Evolutionary conservation across 2,113 vertebrate species (phyloP), one percentile per base, ranked within the genome.

Genomic region (Engraulis encrasicolus): DNA sequence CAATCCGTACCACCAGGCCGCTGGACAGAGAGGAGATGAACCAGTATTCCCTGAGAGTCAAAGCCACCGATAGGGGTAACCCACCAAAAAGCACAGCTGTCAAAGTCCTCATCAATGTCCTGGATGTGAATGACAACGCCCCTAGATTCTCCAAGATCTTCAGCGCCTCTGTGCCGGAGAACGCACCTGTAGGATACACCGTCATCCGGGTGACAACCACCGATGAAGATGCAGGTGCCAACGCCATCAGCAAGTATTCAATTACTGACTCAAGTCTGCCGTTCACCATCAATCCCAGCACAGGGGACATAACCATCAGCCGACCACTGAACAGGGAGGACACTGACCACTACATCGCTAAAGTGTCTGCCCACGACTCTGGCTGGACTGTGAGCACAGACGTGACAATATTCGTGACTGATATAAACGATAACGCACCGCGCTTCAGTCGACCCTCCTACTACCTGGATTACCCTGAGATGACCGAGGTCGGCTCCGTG

Each of bases 311-410:
- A 79, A 96, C 96, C 12, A 93, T 99, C 15, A 99, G 96, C 82
- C 93, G 98, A 78, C 96, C 96, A 0, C 93, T 99, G n/a, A 97
- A 99, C 80, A 94, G 98, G 89, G 98, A 99, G 89, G 97, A 99
- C 86, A 97, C 92, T 0, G 95, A 97, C 80, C 96, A 96, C 74
- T 99, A 99, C 90, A 96, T 97, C 12, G 96, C 98, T 85, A 96
- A 95, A 86, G 96, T 99, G 48, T 97, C 97, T 2, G 98, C 98
- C 0, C 98, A 98, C 6, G 98, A 99, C 92, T 99, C 97, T 0
- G 98, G 98, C 1, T 99, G 98, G 98, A 99, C 98, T 0, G 98
- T 99, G 4, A 99, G 97, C 92, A 99, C 98, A 0, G 98, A 99
- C 4, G 97, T 99, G 85, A 98, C 98, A 5, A 91, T 99, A 84